A percentile compares a stretch with the other conserved stretches of the same genome.
phyloP scores from a whole-genome alignment of 2,113 vertebrate species.

The Equus przewalskii region DNA sequence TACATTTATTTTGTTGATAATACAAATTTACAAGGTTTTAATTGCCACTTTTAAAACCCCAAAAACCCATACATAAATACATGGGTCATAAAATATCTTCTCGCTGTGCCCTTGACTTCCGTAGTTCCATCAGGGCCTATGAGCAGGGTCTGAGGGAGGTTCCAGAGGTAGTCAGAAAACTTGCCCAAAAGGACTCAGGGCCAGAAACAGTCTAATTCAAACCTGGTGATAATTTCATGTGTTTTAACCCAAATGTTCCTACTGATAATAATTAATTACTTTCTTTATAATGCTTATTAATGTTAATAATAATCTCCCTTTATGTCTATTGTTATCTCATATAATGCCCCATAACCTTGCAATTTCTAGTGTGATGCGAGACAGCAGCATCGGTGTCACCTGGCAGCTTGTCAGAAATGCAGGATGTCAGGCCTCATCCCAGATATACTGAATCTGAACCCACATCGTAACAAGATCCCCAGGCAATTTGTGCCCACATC shows the following conservation, averaged over 20 bases:
- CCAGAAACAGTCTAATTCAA: slow-evolving; percentile 16
- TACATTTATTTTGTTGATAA: slow-evolving; percentile 86
- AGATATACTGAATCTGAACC: background rate
- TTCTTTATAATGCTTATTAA: background rate
- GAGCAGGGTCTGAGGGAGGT: slow-evolving; percentile 57
- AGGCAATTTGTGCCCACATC: background rate
- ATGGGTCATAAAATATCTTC: slow-evolving; percentile 84
- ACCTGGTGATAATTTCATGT: background rate
- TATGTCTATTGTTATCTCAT: background rate
- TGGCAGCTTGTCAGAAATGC: background rate
- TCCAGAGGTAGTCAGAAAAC: slow-evolving; percentile 55
- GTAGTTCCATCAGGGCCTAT: slow-evolving; percentile 61
- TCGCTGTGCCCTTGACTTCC: slow-evolving; percentile 80
- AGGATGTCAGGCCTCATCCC: background rate
- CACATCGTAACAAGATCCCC: background rate
- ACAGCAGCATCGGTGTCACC: background rate
- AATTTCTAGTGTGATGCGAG: background rate
- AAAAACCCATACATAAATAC: slow-evolving; percentile 84
- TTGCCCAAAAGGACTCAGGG: background rate
- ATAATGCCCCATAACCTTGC: background rate
- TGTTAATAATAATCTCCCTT: background rate
- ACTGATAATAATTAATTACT: background rate
- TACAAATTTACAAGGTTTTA: slow-evolving; percentile 86
- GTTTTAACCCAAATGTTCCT: slow-evolving; percentile 35
- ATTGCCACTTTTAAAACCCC: slow-evolving; percentile 84